These are phyloP conservation scores for Griposia aprilina DNA, from an alignment of 2,888 invertebrate species.

Conservation along the genomic window DNA sequence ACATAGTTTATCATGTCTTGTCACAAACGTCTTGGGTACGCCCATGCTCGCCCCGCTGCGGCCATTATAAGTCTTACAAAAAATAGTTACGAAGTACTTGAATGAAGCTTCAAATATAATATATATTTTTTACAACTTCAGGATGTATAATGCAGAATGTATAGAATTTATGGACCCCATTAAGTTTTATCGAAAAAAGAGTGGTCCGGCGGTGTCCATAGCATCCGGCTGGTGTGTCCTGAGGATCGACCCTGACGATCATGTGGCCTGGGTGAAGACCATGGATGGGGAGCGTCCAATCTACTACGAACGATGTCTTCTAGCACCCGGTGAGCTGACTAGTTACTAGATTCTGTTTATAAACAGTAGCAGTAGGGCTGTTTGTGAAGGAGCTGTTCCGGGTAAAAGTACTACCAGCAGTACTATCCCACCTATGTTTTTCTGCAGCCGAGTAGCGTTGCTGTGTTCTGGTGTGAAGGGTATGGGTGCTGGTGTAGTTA, in stretches of 20 bases:
- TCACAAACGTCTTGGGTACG: too few species aligned
- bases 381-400: not conserved
- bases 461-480: not conserved
- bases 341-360: not conserved
- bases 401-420: not conserved
- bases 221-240: slow-evolving; percentile 85
- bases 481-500: not conserved
- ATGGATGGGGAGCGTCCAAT: slow-evolving; percentile 82
- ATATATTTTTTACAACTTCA: slow-evolving; percentile 55
- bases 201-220: slow-evolving; percentile 83
- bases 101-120: not conserved
- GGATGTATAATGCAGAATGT: slow-evolving; percentile 79
- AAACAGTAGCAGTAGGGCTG: not conserved
- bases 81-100: not conserved
- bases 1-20: too few species aligned
- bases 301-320: slow-evolving; percentile 84
- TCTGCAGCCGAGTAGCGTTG: too few species aligned
- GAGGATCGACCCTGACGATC: slow-evolving; percentile 84
- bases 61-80: not conserved
- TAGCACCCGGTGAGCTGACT: slow-evolving; percentile 78
- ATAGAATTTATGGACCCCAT: slow-evolving; percentile 80
- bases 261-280: slow-evolving; percentile 80
- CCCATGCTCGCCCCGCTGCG: too few species aligned
- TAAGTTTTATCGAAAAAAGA: slow-evolving; percentile 81
- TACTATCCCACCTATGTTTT: not conserved